Percentiles rank a stretch among this genome's conserved stretches.
These are phyloP conservation scores for Lamellibrachia columna DNA, from an alignment of 2,888 invertebrate genomes.

Conservation along the genomic window DNA sequence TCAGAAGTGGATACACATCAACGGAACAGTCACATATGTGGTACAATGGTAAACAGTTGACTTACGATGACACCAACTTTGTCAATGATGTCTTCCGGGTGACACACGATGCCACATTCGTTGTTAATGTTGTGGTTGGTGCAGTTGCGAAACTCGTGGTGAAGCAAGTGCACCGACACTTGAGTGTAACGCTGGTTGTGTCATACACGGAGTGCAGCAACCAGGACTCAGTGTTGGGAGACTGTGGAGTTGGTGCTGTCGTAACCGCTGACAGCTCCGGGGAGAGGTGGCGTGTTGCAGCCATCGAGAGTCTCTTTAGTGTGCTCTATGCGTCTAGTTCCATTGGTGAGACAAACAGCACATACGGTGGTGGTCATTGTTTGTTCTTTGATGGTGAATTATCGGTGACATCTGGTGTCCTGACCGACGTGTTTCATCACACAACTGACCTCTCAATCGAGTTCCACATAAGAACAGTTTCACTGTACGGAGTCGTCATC, in stretches of 20 bases:
- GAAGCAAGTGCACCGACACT: constrained; percentile 13
- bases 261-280: not conserved
- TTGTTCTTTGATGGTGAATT: constrained; percentile 25
- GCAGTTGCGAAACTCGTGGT: not conserved
- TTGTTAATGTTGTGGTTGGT: not conserved
- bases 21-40: constrained; percentile 19
- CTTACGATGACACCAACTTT: not conserved
- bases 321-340: constrained; percentile 27
- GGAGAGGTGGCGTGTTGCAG: constrained; percentile 33
- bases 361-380: constrained; percentile 22
- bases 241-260: not conserved
- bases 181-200: not conserved
- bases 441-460: constrained; percentile 41
- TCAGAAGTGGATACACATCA: constrained; percentile 37
- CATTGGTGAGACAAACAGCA: constrained; percentile 29
- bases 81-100: not conserved
- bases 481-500: constrained; percentile 39
- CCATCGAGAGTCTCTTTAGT: constrained; percentile 37
- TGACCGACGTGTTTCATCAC: constrained; percentile 31
- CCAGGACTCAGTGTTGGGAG: constrained; percentile 16
- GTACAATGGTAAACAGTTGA: not conserved
- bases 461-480: constrained; percentile 36
- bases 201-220: constrained; percentile 3
- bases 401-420: constrained; percentile 31
- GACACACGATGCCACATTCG: constrained; percentile 16